These are phyloP conservation scores for Andrena haemorrhoa DNA, from an alignment of 2,888 invertebrate genomes.

Conservation along the genomic window DNA sequence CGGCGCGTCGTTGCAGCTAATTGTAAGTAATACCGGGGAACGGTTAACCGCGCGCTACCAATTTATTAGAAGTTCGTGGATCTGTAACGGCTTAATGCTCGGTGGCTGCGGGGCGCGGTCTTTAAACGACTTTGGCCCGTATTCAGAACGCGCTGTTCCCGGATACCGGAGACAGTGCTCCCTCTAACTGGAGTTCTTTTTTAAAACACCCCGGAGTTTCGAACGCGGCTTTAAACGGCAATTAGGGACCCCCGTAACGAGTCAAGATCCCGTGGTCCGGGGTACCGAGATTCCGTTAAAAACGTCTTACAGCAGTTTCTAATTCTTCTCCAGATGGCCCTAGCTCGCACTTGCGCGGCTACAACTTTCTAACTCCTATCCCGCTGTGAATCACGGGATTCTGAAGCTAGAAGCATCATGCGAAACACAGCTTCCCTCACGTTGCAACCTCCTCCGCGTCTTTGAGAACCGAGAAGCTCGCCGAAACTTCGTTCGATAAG, in stretches of 20 bases:
- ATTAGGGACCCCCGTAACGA: constrained; percentile 34
- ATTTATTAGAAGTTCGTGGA: constrained; percentile 63
- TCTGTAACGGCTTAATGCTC: constrained; percentile 52
- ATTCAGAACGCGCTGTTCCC: constrained; percentile 51
- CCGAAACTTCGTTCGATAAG: no score
- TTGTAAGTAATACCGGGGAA: constrained; percentile 58
- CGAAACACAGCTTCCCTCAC: no score
- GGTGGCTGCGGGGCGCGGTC: constrained; percentile 31
- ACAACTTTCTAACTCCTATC: not conserved
- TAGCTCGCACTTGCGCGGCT: not conserved
- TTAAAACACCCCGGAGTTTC: not conserved
- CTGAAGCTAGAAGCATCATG: no score
- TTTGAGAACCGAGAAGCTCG: no score
- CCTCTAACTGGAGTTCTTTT: constrained; percentile 20
- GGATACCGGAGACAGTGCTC: not conserved
- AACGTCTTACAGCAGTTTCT: not conserved
- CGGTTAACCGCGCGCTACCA: constrained; percentile 52
- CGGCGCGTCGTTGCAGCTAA: constrained; percentile 52
- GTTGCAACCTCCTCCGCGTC: no score
- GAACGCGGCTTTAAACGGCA: constrained; percentile 28
- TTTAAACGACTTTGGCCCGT: constrained; percentile 62
- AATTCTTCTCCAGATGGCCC: not conserved
- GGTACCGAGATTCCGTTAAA: not conserved
- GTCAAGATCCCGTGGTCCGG: not conserved
- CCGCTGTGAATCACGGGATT: not conserved